Conservation (phyloP, 2,888 invertebrate genomes). For the Euclidia mi region DNA sequence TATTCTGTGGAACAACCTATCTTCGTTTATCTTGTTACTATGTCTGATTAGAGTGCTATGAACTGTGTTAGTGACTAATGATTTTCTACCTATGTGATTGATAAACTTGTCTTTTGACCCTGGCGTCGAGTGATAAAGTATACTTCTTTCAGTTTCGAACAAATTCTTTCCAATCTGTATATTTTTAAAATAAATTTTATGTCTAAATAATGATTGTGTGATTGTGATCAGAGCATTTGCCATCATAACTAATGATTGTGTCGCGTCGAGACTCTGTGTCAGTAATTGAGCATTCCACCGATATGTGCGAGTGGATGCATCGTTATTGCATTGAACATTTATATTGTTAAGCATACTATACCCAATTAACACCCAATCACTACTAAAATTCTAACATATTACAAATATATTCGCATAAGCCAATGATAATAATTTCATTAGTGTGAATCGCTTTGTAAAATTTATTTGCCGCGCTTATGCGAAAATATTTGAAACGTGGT, state of each 20-base stretch:
- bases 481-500: slow-evolving; percentile 45
- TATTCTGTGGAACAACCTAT: slow-evolving; percentile 19
- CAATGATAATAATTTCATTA: slow-evolving; percentile 2
- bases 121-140: slow-evolving; percentile 1
- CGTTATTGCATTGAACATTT: slow-evolving; percentile 30
- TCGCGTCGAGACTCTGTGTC: slow-evolving; percentile 25
- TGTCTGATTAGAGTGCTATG: slow-evolving; percentile 19
- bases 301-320: slow-evolving; percentile 27
- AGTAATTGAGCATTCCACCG: slow-evolving; percentile 33
- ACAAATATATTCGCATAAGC: slow-evolving; percentile 39
- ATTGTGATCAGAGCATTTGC: slow-evolving; percentile 23
- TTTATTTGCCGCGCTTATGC: slow-evolving; percentile 16
- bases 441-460: background rate
- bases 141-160: background rate
- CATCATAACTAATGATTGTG: slow-evolving; percentile 29
- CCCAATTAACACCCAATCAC: slow-evolving; percentile 28
- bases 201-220: slow-evolving; percentile 14
- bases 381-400: slow-evolving; percentile 15
- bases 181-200: background rate
- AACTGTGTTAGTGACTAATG: slow-evolving; percentile 39
- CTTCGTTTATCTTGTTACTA: slow-evolving; percentile 13
- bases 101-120: slow-evolving; percentile 3
- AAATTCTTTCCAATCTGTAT: slow-evolving; percentile 2
- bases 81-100: slow-evolving; percentile 14
- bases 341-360: slow-evolving; percentile 26